Evolutionary conservation across 2,113 vertebrate species (phyloP), one percentile per base, ranked within the genome.

Genomic region (Eudyptes chrysolophus): DNA sequence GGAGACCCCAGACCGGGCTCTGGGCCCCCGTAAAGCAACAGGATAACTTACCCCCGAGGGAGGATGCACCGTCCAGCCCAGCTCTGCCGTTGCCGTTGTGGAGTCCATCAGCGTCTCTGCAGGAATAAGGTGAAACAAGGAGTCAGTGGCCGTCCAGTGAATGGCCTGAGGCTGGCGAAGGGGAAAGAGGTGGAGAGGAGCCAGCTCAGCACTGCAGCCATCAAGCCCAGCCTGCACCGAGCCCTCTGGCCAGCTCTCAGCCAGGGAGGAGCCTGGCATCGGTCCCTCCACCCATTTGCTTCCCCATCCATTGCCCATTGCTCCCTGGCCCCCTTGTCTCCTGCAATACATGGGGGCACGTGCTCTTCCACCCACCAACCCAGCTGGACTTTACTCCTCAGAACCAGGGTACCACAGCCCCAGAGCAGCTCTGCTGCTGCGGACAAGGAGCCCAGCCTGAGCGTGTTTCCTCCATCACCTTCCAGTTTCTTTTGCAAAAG

Each of bases 21-120:
- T 7, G 4, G 7, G 27, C 1, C 15, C 38, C 70, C 1, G 0
- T 0, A 2, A 40, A 13, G 22, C 3, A 3, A 25, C 1, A 2
- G 44, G 44, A 10, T 9, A 74, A 98, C 99, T 99, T 90, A 99
- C 99, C 99, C 99, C 99, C 15, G 99, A 98, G 1, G 99, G 97
- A 84, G 99, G 99, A 94, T 99, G 98, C 79, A 99, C 99, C 2
- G 97, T 99, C 99, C 99, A 99, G 89, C 99, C 99, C 83, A 99
- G 98, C 96, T 99, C 99, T 36, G 99, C 99, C 1, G 99, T 99
- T 1, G 99, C 99, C 3, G 99, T 99, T 5, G 99, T 99, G 57
- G 99, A 99, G 91, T 99, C 99, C 99, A 99, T 99, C 96, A 99
- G 97, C 0, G 99, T 99, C 98, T 99, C 99, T 99, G 98, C 54